Evolutionary conservation across 2,797 vertebrate species (phyloP).

Genomic region (Cyprinella venusta): DNA sequence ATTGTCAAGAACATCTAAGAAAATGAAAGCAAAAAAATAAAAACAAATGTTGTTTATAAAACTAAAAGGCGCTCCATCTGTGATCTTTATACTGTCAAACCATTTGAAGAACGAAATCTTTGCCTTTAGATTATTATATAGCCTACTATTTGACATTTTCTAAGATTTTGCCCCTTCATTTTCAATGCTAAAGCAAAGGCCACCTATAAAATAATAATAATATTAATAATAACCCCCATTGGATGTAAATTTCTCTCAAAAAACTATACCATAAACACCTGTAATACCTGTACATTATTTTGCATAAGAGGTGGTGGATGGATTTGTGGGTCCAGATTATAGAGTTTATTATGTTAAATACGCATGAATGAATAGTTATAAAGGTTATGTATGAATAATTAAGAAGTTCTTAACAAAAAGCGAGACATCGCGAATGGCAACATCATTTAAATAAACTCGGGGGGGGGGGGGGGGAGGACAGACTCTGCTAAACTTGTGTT

Average conservation of each 20-base stretch:
- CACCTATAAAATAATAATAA: no score
- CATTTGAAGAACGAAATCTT: not conserved
- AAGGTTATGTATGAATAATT: not conserved
- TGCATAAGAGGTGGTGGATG: not conserved
- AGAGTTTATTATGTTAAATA: not conserved
- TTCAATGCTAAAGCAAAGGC: not conserved
- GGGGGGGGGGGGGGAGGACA: rapidly evolving
- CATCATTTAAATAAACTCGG: not conserved
- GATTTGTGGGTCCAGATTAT: not conserved
- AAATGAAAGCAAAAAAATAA: not conserved
- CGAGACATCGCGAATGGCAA: not conserved
- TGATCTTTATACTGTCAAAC: not conserved
- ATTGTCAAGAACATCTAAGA: not conserved
- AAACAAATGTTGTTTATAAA: not conserved
- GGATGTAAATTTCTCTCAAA: not conserved
- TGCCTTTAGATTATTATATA: not conserved
- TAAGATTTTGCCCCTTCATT: not conserved
- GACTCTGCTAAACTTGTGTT: not conserved
- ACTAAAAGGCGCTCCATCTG: not conserved
- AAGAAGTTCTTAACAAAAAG: not conserved
- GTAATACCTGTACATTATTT: not conserved
- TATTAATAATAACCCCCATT: no score
- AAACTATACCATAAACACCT: not conserved
- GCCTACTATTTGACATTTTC: not conserved
- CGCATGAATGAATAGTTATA: not conserved